phyloP scores from a whole-genome alignment of 1,140 invertebrate species.

The Paralvinella palmiformis region DNA sequence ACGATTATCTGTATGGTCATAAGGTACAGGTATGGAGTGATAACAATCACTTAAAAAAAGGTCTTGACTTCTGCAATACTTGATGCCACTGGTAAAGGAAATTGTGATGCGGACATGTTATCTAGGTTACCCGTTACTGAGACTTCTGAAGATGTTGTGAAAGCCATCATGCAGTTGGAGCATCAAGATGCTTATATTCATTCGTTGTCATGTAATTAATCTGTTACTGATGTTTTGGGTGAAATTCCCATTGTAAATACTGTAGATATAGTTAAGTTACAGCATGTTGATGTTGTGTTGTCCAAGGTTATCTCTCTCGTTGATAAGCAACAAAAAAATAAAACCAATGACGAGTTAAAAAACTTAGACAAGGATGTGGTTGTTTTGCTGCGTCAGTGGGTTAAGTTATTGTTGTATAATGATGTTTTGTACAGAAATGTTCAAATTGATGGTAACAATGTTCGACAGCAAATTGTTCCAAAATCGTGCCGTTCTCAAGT shows the following conservation, averaged over 20 bases:
- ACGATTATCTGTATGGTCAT: not conserved
- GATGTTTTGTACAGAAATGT: not conserved
- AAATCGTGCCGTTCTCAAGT: not conserved
- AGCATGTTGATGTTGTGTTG: not conserved
- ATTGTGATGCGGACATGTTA: not conserved
- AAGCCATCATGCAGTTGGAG: not conserved
- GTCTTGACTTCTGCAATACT: not conserved
- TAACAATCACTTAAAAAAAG: too few species aligned
- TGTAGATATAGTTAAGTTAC: not conserved
- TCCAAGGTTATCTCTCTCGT: not conserved
- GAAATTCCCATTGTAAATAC: not conserved
- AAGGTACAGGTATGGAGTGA: not conserved
- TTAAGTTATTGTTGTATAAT: not conserved
- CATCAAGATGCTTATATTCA: not conserved
- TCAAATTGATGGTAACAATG: too few species aligned
- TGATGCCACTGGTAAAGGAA: not conserved
- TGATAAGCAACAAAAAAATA: not conserved
- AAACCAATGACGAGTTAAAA: not conserved
- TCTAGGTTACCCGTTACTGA: not conserved
- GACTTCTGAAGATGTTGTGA: not conserved
- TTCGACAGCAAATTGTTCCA: not conserved
- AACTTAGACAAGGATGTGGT: not conserved
- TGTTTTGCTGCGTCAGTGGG: too few species aligned
- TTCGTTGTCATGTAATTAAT: not conserved
- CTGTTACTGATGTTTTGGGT: not conserved